These are phyloP conservation scores for Ibidorhyncha struthersii DNA, from an alignment of 2,113 vertebrate species.

Conservation along the genomic window DNA sequence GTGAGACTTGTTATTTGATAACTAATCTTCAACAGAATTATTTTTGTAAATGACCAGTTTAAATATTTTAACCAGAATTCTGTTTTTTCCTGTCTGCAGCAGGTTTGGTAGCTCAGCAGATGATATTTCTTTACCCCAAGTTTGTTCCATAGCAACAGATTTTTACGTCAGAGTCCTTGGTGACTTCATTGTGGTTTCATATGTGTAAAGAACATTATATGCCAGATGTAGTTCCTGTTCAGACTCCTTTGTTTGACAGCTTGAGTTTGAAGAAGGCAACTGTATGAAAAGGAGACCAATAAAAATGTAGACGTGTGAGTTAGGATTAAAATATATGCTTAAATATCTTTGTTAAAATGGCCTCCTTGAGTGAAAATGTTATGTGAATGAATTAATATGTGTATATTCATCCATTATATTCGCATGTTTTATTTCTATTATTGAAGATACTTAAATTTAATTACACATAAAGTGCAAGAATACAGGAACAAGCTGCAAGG, in stretches of 20 bases:
- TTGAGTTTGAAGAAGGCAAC: background rate
- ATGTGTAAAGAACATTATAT: accelerated
- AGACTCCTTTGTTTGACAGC: background rate
- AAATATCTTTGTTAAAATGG: background rate
- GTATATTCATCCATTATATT: background rate
- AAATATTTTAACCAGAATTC: background rate
- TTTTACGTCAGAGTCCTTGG: background rate
- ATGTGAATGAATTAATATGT: background rate
- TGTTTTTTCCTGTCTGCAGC: background rate
- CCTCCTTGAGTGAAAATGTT: background rate
- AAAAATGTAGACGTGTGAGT: background rate
- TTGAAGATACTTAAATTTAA: background rate
- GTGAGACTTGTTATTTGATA: background rate
- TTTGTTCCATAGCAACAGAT: background rate
- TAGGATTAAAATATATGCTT: background rate
- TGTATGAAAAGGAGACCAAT: background rate
- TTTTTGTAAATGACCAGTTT: background rate
- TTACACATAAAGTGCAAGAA: background rate
- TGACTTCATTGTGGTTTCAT: slow-evolving; percentile 54
- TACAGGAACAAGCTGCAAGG: background rate
- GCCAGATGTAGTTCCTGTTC: background rate
- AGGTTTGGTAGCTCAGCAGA: background rate
- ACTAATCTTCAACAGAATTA: background rate
- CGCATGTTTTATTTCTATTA: background rate
- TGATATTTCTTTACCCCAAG: background rate